Evolutionary conservation across 2,888 invertebrate genomes (phyloP), one percentile per base, ranked within the genome.

Genomic region (Platerodrilus igneus): DNA sequence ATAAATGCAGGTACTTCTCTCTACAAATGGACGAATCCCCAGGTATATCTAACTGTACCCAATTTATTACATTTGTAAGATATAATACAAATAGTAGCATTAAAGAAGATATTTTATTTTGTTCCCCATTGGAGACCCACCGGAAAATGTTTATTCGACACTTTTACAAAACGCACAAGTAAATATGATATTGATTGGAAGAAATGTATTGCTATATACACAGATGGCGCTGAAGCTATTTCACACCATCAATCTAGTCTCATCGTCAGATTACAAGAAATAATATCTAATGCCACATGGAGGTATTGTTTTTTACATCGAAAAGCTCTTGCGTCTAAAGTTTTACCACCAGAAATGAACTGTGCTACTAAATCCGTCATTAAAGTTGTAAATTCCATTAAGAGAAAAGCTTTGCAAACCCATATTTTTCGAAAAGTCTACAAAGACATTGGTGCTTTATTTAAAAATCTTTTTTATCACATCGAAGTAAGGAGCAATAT

Each of bases 391-490:
- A n/a, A n/a, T n/a, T n/a, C n/a, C n/a, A n/a, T n/a, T n/a, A n/a
- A n/a, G n/a, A n/a, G n/a, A n/a, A n/a, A n/a, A n/a, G n/a, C n/a
- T n/a, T n/a, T n/a, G n/a, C n/a, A n/a, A n/a, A n/a, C n/a, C n/a
- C n/a, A n/a, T n/a, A n/a, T n/a, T n/a, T n/a, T n/a, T 22, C 9
- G 5, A 22, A 22, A 22, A 22, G 10, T 22, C 22, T n/a, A n/a
- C 22, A 10, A 22, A 22, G 5, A 4, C 22, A 22, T 22, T 8
- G 22, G 22, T 22, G 22, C 22, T 22, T 22, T 22, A 22, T 22
- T 22, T 22, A 10, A 22, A 22, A 22, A 22, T 22, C 22, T 22
- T n/a, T n/a, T n/a, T 22, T 22, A 22, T 22, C 22, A 22, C 22
- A 22, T 10, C 9, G 3, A 22, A 7, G 22, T 7, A 10, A 22